These are phyloP conservation scores for Mormyrus proboscirostris DNA, from an alignment of 2,797 vertebrate species.

Conservation along the genomic window DNA sequence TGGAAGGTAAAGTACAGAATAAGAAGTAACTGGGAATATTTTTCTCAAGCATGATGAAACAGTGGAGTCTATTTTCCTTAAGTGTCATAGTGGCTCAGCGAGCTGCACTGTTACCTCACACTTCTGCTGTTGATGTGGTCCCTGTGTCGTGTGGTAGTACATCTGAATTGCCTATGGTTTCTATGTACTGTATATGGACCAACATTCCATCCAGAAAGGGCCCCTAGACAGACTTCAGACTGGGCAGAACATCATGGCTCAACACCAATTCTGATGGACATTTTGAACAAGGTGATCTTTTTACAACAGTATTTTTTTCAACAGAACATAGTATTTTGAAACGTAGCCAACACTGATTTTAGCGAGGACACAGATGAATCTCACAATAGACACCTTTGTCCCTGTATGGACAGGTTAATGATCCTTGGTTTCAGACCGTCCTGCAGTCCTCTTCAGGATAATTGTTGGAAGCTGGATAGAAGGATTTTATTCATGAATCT, in stretches of 20 bases:
- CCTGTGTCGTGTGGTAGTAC: not conserved
- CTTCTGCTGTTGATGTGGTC: not conserved
- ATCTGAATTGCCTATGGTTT: not conserved
- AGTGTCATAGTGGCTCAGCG: not conserved
- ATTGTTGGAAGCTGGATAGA: not conserved
- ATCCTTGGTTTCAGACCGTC: not conserved
- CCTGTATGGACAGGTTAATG: not conserved
- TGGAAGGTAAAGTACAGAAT: not conserved
- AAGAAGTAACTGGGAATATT: not conserved
- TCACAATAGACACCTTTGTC: not conserved
- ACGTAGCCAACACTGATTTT: not conserved
- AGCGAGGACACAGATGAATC: not conserved
- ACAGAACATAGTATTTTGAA: not conserved
- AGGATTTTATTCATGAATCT: not conserved
- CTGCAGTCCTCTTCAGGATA: not conserved
- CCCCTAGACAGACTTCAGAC: not conserved
- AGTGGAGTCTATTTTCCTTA: not conserved
- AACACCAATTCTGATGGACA: not conserved
- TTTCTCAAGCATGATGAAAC: not conserved
- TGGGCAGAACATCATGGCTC: not conserved
- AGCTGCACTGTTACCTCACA: not conserved
- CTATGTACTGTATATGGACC: not conserved
- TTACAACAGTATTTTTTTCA: not conserved
- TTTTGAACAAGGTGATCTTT: not conserved
- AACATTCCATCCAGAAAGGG: not conserved